Base-by-base conservation (phyloP, 2,113 vertebrate genomes). In the Sinocyclocheilus grahami region DNA sequence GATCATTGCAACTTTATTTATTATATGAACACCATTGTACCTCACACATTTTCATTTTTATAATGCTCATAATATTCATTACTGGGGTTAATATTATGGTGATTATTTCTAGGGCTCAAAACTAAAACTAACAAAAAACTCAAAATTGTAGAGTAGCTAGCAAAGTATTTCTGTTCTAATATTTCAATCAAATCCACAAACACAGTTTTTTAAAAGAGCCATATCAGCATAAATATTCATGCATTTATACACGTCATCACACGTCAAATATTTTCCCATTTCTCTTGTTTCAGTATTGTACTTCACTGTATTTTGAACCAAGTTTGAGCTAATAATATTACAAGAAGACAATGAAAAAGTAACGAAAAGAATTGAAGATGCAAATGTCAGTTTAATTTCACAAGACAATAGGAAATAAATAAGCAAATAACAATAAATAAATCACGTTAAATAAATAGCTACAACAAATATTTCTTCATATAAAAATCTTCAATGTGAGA, bases 341-440 rank as follows among this genome's bases (percentile, higher is more conserved):
- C 4, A 37, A 42, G 4, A 46, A 85, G 12, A 88, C 46, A 48
- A 48, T 48, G 46, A 48, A 48, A 48, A 48, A 48, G 46, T 48
- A 48, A 48, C 12, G 0, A 90, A 93, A 90, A 93, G 5, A 37
- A 13, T 24, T 74, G 22, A 4, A 78, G 12, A 67, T 67, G 22
- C 14, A 71, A 55, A 69, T 60, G 46, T 65, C 42, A 86, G 20
- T 87, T 87, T 78, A 87, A 78, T 86, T 86, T 74, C 69, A 63
- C 20, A 67, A 65, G 20, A 14, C 24, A 82, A 92, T 92, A 92
- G 91, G 89, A 72, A 88, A 77, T 86, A 93, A 91, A 92, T 93
- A 92, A 78, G 33, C 37, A 63, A 84, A 79, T 79, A 84, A 78
- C 51, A 87, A 51, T 80, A 85, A 87, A 84, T 84, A 87, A 85